A percentile compares a stretch with the other conserved stretches of the same genome.
phyloP scores from a whole-genome alignment of 1,140 invertebrate genomes.

The Heliconius congener region DNA sequence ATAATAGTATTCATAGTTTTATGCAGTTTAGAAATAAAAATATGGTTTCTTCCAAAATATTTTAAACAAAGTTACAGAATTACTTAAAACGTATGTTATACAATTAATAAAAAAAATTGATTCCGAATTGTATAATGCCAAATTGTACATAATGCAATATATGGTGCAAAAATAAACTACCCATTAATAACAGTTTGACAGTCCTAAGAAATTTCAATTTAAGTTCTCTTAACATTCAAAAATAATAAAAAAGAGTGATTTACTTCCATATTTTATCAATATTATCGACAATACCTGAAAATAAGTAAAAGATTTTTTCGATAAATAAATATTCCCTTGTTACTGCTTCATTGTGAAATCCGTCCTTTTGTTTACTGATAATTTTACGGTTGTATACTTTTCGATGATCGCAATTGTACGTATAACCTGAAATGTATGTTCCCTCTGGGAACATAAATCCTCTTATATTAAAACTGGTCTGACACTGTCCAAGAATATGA shows the following conservation, averaged over 20 bases:
- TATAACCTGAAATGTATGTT: conserved; percentile 43
- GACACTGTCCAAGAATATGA: conserved; percentile 37
- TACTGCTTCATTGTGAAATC: conserved; percentile 6
- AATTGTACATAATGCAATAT: too few species aligned
- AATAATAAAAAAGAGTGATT: background rate
- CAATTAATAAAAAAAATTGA: too few species aligned
- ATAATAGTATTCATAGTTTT: background rate
- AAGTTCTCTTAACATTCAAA: background rate
- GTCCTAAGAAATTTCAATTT: background rate
- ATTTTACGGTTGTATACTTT: conserved; percentile 14
- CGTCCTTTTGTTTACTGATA: conserved; percentile 7
- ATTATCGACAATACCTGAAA: background rate
- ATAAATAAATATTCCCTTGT: conserved; percentile 5
- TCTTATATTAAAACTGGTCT: conserved; percentile 48
- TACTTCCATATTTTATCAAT: background rate
- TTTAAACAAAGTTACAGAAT: too few species aligned
- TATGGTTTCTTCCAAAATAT: too few species aligned
- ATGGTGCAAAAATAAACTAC: too few species aligned
- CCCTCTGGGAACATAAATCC: conserved; percentile 44
- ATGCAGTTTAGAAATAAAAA: background rate
- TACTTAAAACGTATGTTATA: too few species aligned
- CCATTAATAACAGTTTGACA: too few species aligned
- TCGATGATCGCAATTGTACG: conserved; percentile 31
- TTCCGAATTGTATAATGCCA: too few species aligned
- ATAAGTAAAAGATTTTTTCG: background rate